Percentiles rank a stretch among this genome's conserved stretches.
Conservation (phyloP, 1,140 invertebrate genomes). For the Ceratina calcarata region DNA sequence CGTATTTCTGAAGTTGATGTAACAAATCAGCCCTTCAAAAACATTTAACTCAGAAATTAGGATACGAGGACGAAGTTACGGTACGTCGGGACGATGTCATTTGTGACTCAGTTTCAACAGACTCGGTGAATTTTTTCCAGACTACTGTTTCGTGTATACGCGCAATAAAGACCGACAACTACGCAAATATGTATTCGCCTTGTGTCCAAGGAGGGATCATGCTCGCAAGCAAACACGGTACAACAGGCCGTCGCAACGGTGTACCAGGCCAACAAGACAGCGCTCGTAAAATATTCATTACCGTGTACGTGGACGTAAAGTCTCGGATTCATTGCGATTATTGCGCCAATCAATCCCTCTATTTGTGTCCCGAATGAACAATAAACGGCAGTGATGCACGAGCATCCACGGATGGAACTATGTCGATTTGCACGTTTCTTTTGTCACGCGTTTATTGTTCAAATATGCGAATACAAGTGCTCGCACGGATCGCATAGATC, state of each 20-base stretch:
- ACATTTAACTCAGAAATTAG: not conserved
- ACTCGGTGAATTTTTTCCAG: not conserved
- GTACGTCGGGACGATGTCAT: not conserved
- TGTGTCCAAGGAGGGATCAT: not conserved
- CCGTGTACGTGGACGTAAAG: not conserved
- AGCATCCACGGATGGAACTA: not conserved
- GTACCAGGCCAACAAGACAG: too few relatives aligned
- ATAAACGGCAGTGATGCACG: not conserved
- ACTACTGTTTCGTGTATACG: too few relatives aligned
- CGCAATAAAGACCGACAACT: not conserved
- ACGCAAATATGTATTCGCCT: not conserved
- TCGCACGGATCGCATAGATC: too few relatives aligned
- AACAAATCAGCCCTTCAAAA: not conserved
- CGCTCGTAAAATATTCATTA: constrained; percentile 9
- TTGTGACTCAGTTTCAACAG: not conserved
- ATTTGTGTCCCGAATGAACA: not conserved
- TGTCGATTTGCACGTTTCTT: not conserved
- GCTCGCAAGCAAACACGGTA: not conserved
- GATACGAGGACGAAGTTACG: not conserved
- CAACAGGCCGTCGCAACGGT: not conserved
- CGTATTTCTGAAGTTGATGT: not conserved
- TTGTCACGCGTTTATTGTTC: not conserved
- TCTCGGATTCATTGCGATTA: constrained; percentile 14
- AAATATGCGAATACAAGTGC: not conserved
- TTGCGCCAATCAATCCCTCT: constrained; percentile 10